phyloP scores from a whole-genome alignment of 2,113 vertebrate genomes.

The Menidia beryllina region DNA sequence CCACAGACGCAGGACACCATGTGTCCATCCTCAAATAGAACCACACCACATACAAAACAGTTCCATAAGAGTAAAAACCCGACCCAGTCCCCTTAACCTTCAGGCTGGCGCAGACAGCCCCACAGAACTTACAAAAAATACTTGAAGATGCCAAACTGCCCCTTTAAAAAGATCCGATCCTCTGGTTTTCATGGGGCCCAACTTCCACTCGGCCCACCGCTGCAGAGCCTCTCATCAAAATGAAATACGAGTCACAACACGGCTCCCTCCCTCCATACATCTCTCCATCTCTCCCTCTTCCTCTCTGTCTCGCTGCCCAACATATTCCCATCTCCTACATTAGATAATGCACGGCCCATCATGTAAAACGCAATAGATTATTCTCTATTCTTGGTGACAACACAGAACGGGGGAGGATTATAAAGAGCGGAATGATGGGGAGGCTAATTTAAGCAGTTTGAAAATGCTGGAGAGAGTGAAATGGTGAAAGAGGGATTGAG shows the following conservation, averaged over 20 bases:
- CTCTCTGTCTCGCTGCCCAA: slow-evolving; percentile 51
- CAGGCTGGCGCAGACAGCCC: not conserved
- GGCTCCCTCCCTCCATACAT: slow-evolving; percentile 22
- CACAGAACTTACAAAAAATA: not conserved
- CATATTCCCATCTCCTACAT: slow-evolving; percentile 67
- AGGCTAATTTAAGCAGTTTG: slow-evolving; percentile 68
- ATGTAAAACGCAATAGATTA: slow-evolving; percentile 71
- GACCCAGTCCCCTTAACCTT: too few relatives aligned
- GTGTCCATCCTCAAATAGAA: too few relatives aligned
- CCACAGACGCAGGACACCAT: not conserved
- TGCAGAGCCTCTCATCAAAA: slow-evolving; percentile 63
- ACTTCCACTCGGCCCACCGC: slow-evolving; percentile 48
- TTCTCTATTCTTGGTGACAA: slow-evolving; percentile 70
- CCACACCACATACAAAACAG: not conserved
- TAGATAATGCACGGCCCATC: slow-evolving; percentile 68
- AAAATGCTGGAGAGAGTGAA: slow-evolving; percentile 38
- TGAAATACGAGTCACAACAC: slow-evolving; percentile 63
- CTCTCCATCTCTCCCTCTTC: slow-evolving; percentile 29
- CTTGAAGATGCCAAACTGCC: not conserved
- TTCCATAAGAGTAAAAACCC: too few relatives aligned
- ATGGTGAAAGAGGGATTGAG: slow-evolving; percentile 1
- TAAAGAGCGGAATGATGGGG: slow-evolving; percentile 62
- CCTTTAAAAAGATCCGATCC: slow-evolving; percentile 31
- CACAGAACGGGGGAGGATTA: slow-evolving; percentile 58
- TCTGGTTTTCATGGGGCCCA: slow-evolving; percentile 33